Base-by-base conservation (phyloP, 2,797 vertebrate genomes). In the Alosa sapidissima region DNA sequence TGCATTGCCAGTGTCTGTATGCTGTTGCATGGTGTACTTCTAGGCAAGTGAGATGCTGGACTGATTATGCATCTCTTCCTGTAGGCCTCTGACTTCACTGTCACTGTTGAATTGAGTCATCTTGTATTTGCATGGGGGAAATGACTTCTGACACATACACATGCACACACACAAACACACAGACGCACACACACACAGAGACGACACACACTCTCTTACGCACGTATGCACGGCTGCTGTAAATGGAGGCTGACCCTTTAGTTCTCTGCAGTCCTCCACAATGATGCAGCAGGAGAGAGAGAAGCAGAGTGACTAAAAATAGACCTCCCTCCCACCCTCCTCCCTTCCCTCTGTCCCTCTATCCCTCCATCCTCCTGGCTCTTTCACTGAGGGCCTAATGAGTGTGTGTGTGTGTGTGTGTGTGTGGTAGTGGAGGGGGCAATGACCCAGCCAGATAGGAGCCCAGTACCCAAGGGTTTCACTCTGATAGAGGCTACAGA, bases 231-330 rank as follows among this genome's bases (percentile, higher is more conserved):
- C 41, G 41, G 41, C 72, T 78, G 72, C 72, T 45, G 72, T 78
- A 78, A 78, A 78, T 47, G 72, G 72, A 78, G 41, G 41, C 72
- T 78, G 72, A 78, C 41, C 41, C 72, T 78, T 45, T 78, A 41
- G n/a, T 13, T 78, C 41, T 78, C 72, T 78, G 72, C 16, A 7
- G 5, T 45, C 41, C 33, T 75, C 68, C 33, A 21, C 72, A 47
- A 6, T 47, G 72, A 47, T 78, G 72, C 72, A 36, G 41, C 14
- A 45, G 16, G 54, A 78, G 36, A 47, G 14, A 45, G 36, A 45
- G 36, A 47, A 47, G 33, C 4, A 36, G 16, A 36, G 41, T 1
- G 1, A 78, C 72, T 78, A 78, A 45, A 78, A 78, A 47, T 78
- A 78, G 72, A 47, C 72, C 72, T 78, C 72, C 72, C 72, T 78